Evolutionary conservation across 1,140 invertebrate genomes (phyloP), one percentile per base, ranked within the genome.

Genomic region (Platorchestia sp.): DNA sequence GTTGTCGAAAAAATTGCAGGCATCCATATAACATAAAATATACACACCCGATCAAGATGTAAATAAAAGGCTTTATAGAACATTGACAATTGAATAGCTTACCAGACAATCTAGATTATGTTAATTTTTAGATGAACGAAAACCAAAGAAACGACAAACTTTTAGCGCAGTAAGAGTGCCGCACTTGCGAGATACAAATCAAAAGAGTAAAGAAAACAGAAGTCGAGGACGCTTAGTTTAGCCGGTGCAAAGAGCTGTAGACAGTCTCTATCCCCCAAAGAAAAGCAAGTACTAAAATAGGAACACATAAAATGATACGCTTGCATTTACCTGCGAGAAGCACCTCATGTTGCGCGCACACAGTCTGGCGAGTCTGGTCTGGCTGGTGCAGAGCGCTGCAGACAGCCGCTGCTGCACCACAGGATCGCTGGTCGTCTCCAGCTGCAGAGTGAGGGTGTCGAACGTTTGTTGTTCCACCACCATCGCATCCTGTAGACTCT

Each of bases 311-410:
- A 22, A 3, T 75, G 27, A 22, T 36, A 75, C 14, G 27, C 27
- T 10, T 0, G 51, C 36, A 95, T 96, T 96, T 75, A 97, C 96
- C 96, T 97, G 97, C 86, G 96, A 96, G 86, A 96, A 97, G 95
- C 97, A 97, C 43, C 96, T 95, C 97, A 97, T 97, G 91, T 97
- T 97, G 44, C 96, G 96, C 41, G 96, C 96, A 47, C 96, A 97
- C 41, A 97, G 96, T 45, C 96, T 96, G 45, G 97, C 96, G 27
- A 97, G 96, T 0, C 96, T 95, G 27, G 96, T 96, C 95, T 97
- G 97, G 1, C 96, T 96, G 42, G 97, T 96, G 59, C 97, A 97
- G 6, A 97, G 96, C 0, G 96, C 96, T 14, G 96, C 96, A 40
- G 96, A 97, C 27, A 97, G 96, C 42, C 96, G 96, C 91, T 97